Base-by-base conservation (phyloP, 2,113 vertebrate species). In the Cochlearius cochlearius region DNA sequence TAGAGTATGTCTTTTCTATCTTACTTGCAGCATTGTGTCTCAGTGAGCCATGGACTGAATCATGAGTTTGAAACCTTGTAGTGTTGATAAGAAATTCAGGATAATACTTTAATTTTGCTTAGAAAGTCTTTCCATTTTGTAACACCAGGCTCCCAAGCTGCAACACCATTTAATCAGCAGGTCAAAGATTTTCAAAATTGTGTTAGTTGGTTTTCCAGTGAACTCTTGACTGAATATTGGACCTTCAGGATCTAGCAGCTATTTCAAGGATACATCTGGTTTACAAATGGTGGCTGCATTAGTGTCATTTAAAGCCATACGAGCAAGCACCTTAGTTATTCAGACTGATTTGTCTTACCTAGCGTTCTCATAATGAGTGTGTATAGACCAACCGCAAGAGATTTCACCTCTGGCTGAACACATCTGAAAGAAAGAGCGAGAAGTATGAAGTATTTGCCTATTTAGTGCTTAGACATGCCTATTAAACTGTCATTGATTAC, bases 381-480 rank as follows among this genome's bases (percentile, higher is more conserved):
- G 60, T 98, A 96, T 1, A 99, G 97, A 39, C 99, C 99, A 74
- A 99, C 84, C 0, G 99, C 99, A 30, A 99, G 98, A 22, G 99
- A 98, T 96, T 99, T 99, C 41, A 99, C 52, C 72, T 99, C 98
- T 75, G 99, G 98, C 27, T 97, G 85, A 71, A 99, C 99, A 41
- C 97, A 98, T 89, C 99, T 99, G 97, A 64, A 98, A 98, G 69
- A 90, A 85, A 72, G 15, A 91, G 16, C 9, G 29, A 56, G 22
- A 60, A 68, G 2, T 30, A 15, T 89, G 43, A 85, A 22, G 11
- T 23, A 59, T 11, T 74, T 89, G 27, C 20, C 25, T 62, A 9
- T 9, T 30, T 36, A 73, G 32, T 43, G 39, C 53, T 72, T 29
- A 75, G 39, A 53, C 3, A 26, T 34, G 12, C 4, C 21, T 60